Conservation (phyloP, 2,888 invertebrate species). For the Caenorhabditis sp. region DNA sequence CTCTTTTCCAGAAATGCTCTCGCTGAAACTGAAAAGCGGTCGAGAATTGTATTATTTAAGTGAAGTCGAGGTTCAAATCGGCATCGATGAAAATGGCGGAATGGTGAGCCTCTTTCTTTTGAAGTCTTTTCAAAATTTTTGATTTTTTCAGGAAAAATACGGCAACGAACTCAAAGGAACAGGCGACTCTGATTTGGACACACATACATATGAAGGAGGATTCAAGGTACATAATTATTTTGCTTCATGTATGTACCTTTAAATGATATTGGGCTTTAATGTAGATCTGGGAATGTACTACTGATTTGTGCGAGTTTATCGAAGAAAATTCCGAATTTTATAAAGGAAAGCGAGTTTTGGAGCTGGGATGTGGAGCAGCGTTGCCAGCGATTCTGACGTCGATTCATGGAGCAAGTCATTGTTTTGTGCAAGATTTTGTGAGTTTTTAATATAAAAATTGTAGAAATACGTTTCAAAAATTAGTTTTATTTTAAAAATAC, state of each 20-base stretch:
- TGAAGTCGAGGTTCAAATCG: constrained; percentile 36
- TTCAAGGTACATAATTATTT: constrained; percentile 78
- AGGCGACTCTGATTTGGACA: constrained; percentile 54
- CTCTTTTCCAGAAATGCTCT: constrained; percentile 17
- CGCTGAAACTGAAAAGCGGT: constrained; percentile 17
- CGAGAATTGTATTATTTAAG: constrained; percentile 30
- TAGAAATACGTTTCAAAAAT: too few species aligned
- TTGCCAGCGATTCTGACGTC: constrained; percentile 84
- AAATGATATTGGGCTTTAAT: not conserved
- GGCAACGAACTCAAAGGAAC: constrained; percentile 21
- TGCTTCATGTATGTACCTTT: not conserved
- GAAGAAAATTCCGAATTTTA: constrained; percentile 72
- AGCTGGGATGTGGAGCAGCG: constrained; percentile 89
- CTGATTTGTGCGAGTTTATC: constrained; percentile 81
- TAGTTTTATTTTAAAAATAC: too few species aligned
- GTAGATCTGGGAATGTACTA: constrained; percentile 85
- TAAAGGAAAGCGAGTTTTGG: constrained; percentile 78
- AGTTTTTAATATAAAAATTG: constrained; percentile 71
- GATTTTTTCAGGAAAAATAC: too few species aligned
- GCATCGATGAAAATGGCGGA: constrained; percentile 29
- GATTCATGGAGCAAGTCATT: constrained; percentile 77
- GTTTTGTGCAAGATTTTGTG: constrained; percentile 94
- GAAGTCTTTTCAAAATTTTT: too few species aligned
- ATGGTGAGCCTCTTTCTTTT: too few species aligned
- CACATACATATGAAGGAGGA: constrained; percentile 77